Evolutionary conservation across 1,140 invertebrate species (phyloP).

Genomic region (Drosophila nigrodunni): DNA sequence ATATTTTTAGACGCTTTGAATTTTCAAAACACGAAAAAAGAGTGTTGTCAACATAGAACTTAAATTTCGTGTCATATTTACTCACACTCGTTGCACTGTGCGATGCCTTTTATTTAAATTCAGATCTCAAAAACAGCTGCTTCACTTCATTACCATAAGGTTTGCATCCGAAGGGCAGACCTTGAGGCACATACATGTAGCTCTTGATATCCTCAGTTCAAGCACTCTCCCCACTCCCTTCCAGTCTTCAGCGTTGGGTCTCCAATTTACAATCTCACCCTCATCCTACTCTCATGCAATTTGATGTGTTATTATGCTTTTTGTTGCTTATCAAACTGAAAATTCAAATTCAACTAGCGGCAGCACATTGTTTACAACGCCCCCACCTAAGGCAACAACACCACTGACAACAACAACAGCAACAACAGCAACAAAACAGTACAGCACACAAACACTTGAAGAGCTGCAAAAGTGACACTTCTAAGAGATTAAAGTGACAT

Average conservation of each 20-base stretch:
- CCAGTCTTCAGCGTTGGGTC: not conserved
- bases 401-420: conserved; percentile 31
- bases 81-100: conserved; percentile 31
- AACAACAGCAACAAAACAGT: conserved; percentile 46
- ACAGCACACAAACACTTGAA: conserved; percentile 69
- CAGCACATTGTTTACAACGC: conserved; percentile 78
- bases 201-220: conserved; percentile 29
- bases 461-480: conserved; percentile 82
- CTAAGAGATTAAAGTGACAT: conserved; percentile 81
- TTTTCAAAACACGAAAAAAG: too few species aligned
- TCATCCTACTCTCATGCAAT: conserved; percentile 50
- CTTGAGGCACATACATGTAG: conserved; percentile 35
- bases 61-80: not conserved
- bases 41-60: not conserved
- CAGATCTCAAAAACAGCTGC: conserved; percentile 75
- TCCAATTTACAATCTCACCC: not conserved
- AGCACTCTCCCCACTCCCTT: not conserved
- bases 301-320: conserved; percentile 82
- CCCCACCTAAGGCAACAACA: conserved; percentile 42
- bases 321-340: conserved; percentile 81
- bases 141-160: conserved; percentile 82
- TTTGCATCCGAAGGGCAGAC: conserved; percentile 57
- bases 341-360: conserved; percentile 79
- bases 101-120: conserved; percentile 66
- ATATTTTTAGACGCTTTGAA: too few species aligned